These are phyloP conservation scores for Pollenia angustigena DNA, from an alignment of 2,888 invertebrate species.

Conservation along the genomic window DNA sequence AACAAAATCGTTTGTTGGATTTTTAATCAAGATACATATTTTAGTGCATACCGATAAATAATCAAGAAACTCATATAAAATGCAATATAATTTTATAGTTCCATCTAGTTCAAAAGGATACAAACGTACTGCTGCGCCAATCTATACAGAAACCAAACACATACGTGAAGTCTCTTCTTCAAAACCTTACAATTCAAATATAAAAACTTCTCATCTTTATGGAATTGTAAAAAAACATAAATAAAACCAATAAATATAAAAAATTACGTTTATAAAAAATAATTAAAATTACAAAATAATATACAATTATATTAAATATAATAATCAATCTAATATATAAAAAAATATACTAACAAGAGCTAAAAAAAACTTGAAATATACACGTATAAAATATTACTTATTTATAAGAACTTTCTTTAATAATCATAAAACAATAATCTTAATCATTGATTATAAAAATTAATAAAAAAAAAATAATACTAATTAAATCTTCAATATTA, in stretches of 20 bases:
- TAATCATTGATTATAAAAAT: background rate
- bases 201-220: conserved; percentile 76
- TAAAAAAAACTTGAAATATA: background rate
- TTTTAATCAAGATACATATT: background rate
- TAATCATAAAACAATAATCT: too few relatives aligned
- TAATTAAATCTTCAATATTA: too few relatives aligned
- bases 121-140: conserved; percentile 77
- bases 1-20: too few relatives aligned
- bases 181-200: conserved; percentile 78
- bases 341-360: background rate
- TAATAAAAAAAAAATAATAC: background rate
- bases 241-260: conserved; percentile 64
- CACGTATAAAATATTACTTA: background rate
- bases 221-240: conserved; percentile 80
- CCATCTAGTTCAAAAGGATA: conserved; percentile 79
- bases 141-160: conserved; percentile 81
- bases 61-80: conserved; percentile 48
- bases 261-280: background rate
- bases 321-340: conserved; percentile 1
- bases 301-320: conserved; percentile 2
- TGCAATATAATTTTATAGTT: conserved; percentile 79
- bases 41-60: conserved; percentile 1
- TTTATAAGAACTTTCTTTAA: background rate
- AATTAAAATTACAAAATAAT: background rate
- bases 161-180: conserved; percentile 79